Percentiles rank a stretch among this genome's conserved stretches.
phyloP scores from a whole-genome alignment of 1,140 invertebrate species.

The Pissodes strobi region DNA sequence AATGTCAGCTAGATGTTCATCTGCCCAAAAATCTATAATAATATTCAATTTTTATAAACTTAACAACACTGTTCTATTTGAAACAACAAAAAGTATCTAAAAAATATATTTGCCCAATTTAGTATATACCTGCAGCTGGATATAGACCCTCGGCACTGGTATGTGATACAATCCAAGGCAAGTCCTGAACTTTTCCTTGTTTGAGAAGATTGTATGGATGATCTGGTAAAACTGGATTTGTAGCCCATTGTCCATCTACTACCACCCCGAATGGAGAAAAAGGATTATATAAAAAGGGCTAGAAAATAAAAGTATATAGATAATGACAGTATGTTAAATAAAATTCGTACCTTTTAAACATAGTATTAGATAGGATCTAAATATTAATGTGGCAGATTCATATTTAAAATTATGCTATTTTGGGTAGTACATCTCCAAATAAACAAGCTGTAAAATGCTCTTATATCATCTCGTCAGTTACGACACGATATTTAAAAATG shows the following conservation, averaged over 20 bases:
- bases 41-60: not conserved
- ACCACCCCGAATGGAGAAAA: slow-evolving; percentile 53
- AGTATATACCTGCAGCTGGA: slow-evolving; percentile 50
- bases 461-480: too few species aligned
- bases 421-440: not conserved
- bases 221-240: slow-evolving; percentile 62
- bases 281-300: slow-evolving; percentile 56
- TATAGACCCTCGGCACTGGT: slow-evolving; percentile 55
- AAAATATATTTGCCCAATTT: too few species aligned
- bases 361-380: too few species aligned
- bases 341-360: too few species aligned
- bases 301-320: slow-evolving; percentile 13
- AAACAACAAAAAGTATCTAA: too few species aligned
- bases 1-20: slow-evolving; percentile 41
- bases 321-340: not conserved
- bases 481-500: too few species aligned
- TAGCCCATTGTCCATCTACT: slow-evolving; percentile 46
- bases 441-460: too few species aligned
- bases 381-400: too few species aligned
- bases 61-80: too few species aligned
- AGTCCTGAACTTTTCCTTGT: slow-evolving; percentile 49
- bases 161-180: slow-evolving; percentile 55
- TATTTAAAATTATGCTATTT: not conserved
- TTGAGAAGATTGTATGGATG: slow-evolving; percentile 59
- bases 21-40: slow-evolving; percentile 42